Conservation (phyloP, 1,140 invertebrate genomes). For the Pristionchus pacificus region DNA sequence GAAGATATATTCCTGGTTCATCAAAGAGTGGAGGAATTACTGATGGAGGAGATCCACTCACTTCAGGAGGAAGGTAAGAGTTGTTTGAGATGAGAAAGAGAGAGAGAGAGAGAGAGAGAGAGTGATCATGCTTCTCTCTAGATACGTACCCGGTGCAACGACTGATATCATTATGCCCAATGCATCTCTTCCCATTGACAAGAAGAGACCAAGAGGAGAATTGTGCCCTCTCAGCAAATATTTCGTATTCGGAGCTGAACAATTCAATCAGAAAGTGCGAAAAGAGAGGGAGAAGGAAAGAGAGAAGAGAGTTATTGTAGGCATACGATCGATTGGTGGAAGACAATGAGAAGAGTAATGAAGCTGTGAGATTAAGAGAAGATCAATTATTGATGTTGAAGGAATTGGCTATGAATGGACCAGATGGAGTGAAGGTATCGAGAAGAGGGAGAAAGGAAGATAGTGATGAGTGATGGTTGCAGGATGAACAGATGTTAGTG, state of each 20-base stretch:
- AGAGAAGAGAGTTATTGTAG: not conserved
- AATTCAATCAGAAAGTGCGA: slow-evolving; percentile 40
- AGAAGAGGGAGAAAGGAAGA: too few species aligned
- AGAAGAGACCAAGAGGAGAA: slow-evolving; percentile 37
- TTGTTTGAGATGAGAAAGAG: too few species aligned
- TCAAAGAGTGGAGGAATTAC: not conserved
- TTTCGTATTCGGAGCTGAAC: slow-evolving; percentile 39
- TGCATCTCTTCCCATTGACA: slow-evolving; percentile 34
- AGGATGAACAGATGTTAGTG: slow-evolving; percentile 1
- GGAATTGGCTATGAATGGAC: not conserved
- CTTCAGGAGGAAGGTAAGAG: slow-evolving; percentile 73
- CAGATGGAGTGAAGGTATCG: not conserved
- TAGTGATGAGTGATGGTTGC: too few species aligned
- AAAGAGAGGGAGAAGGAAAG: slow-evolving; percentile 42
- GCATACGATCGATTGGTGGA: not conserved
- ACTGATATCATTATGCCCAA: slow-evolving; percentile 9
- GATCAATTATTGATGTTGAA: slow-evolving; percentile 8
- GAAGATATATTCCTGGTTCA: slow-evolving; percentile 15
- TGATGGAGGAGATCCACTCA: slow-evolving; percentile 46
- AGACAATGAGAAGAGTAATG: not conserved
- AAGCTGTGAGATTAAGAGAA: slow-evolving; percentile 1
- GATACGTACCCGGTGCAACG: slow-evolving; percentile 19
- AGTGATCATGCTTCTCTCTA: too few species aligned
- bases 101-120: too few species aligned
- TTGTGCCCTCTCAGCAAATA: slow-evolving; percentile 40